Conservation (phyloP, 2,797 vertebrate genomes). For the Cuniculus paca region DNA sequence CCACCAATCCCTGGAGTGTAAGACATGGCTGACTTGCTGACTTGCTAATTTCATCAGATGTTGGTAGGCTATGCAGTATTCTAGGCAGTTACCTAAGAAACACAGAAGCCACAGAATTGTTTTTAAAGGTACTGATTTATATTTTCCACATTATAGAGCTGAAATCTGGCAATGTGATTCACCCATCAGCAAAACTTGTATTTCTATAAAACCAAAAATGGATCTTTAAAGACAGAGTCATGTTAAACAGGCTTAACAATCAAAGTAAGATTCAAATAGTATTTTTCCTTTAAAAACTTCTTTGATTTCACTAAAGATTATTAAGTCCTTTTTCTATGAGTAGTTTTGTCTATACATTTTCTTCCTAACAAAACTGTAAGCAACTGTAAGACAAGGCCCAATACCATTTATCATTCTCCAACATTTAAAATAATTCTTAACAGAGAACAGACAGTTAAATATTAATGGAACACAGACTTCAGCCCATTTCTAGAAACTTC, state of each 20-base stretch:
- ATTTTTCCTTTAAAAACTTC: constrained; percentile 14
- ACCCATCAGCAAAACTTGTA: constrained; percentile 7
- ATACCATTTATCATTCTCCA: not conserved
- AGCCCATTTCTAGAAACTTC: constrained; percentile 26
- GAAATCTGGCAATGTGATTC: not conserved
- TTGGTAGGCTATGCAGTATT: constrained; percentile 41
- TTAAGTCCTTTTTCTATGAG: not conserved
- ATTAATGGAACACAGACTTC: constrained; percentile 11
- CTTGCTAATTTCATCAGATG: constrained; percentile 79
- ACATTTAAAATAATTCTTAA: constrained; percentile 16
- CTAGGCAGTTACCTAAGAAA: constrained; percentile 79
- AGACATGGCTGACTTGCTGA: constrained; percentile 84
- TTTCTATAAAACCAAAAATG: not conserved
- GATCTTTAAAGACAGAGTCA: not conserved
- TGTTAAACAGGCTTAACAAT: constrained; percentile 32
- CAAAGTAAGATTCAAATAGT: not conserved
- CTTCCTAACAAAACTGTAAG: not conserved
- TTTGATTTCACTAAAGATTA: not conserved
- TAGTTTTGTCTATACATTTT: constrained; percentile 7
- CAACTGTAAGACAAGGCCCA: not conserved
- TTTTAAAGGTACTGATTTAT: constrained; percentile 6
- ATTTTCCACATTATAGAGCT: constrained; percentile 23
- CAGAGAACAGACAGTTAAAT: not conserved
- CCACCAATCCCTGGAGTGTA: constrained; percentile 79
- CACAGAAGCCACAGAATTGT: constrained; percentile 44